These are phyloP conservation scores for Chionomys nivalis DNA, from an alignment of 2,113 vertebrate species.

Conservation along the genomic window DNA sequence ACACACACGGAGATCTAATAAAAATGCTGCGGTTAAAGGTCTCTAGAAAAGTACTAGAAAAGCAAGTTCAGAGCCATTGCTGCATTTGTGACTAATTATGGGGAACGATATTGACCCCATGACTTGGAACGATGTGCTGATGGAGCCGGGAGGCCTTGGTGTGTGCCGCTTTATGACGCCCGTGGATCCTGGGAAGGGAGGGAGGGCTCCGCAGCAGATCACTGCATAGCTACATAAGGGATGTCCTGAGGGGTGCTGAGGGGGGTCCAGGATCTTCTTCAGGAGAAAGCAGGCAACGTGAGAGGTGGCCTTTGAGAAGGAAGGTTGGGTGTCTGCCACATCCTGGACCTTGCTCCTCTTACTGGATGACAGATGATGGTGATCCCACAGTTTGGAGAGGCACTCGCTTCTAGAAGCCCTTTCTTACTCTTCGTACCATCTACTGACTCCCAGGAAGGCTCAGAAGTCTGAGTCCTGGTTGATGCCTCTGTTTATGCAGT, in stretches of 20 bases:
- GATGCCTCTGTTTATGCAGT: background rate
- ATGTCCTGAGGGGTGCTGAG: background rate
- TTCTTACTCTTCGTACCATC: background rate
- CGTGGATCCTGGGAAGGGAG: background rate
- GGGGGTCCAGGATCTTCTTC: background rate
- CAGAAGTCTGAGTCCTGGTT: background rate
- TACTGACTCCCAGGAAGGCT: background rate
- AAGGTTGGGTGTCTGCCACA: background rate
- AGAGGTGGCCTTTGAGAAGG: background rate
- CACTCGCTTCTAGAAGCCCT: background rate
- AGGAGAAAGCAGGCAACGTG: background rate
- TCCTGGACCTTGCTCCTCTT: background rate
- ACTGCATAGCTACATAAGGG: background rate
- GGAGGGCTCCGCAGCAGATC: background rate
- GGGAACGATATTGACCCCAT: slow-evolving; percentile 48
- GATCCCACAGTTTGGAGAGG: accelerated
- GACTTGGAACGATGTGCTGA: background rate
- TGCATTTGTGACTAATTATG: slow-evolving; percentile 73
- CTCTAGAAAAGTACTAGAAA: slow-evolving; percentile 72
- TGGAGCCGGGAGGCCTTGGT: background rate
- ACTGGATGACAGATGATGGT: background rate
- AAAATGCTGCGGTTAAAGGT: slow-evolving; percentile 69
- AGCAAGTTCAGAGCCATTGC: slow-evolving; percentile 32
- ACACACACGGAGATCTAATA: slow-evolving; percentile 69
- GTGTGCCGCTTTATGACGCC: background rate